phyloP scores from a whole-genome alignment of 1,140 invertebrate genomes.

The Drosophila teissieri region DNA sequence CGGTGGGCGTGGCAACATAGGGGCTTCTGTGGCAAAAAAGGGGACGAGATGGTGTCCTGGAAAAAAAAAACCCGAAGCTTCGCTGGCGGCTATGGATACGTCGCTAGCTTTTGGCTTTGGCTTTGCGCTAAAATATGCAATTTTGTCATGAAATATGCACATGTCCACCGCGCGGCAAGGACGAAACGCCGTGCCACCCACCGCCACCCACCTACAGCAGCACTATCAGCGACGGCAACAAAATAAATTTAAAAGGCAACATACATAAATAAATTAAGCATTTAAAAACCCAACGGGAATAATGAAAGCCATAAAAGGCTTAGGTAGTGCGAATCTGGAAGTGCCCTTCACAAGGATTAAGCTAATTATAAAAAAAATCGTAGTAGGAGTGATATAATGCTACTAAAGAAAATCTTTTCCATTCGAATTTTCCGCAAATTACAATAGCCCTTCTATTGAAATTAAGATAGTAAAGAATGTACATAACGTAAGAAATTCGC shows the following conservation, averaged over 20 bases:
- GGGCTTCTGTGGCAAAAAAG: background rate
- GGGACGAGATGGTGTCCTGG: background rate
- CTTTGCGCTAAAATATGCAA: constrained; percentile 73
- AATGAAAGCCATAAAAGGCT: constrained; percentile 36
- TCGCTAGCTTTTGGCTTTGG: constrained; percentile 50
- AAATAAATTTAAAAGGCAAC: constrained; percentile 60
- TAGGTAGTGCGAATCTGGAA: background rate
- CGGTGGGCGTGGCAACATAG: constrained; percentile 1
- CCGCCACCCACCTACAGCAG: constrained; percentile 12
- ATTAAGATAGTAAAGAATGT: background rate
- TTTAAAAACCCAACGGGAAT: constrained; percentile 46
- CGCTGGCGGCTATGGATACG: constrained; percentile 27
- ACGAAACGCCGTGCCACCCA: constrained; percentile 37
- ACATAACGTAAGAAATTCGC: background rate
- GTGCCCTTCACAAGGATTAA: constrained; percentile 17
- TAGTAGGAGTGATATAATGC: background rate
- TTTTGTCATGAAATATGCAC: constrained; percentile 78
- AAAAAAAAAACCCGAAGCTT: constrained; percentile 1
- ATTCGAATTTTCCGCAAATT: too few species aligned
- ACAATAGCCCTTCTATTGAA: too few species aligned
- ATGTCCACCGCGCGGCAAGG: constrained; percentile 62
- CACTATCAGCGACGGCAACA: constrained; percentile 39
- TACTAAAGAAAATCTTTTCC: too few species aligned
- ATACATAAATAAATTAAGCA: constrained; percentile 73
- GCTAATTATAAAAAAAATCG: background rate